A percentile compares a stretch with the other conserved stretches of the same genome.
Evolutionary conservation across 1,140 invertebrate species (phyloP).

Genomic region (Drosophila ficusphila): DNA sequence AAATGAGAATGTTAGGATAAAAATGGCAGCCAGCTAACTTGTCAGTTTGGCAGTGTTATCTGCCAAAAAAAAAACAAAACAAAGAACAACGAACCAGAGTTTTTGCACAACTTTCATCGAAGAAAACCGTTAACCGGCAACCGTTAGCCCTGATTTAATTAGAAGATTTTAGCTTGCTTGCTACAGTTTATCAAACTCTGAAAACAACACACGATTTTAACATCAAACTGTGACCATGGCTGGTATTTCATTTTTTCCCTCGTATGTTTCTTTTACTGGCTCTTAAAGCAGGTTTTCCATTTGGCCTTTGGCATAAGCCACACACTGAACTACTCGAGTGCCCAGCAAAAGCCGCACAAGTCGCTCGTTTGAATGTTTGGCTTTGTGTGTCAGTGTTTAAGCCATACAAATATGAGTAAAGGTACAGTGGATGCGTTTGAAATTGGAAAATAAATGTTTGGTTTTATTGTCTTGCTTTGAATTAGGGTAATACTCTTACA

Average conservation of each 20-base stretch:
- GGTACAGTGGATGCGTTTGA: constrained; percentile 13
- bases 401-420: constrained; percentile 40
- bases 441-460: no score
- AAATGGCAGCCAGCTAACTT: constrained; percentile 7
- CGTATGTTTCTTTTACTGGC: constrained; percentile 21
- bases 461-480: no score
- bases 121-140: constrained; percentile 9
- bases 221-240: constrained; percentile 28
- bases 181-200: constrained; percentile 26
- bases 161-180: constrained; percentile 16
- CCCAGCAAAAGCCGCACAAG: constrained; percentile 34
- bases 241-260: constrained; percentile 17
- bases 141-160: constrained; percentile 54
- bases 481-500: no score
- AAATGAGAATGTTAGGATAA: constrained; percentile 29
- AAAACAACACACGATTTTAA: constrained; percentile 30
- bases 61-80: constrained; percentile 1
- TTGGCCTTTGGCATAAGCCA: constrained; percentile 44
- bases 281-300: constrained; percentile 45
- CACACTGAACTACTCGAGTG: constrained; percentile 25
- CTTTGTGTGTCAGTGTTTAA: constrained; percentile 26
- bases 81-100: neutral
- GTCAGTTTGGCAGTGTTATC: constrained; percentile 9
- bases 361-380: constrained; percentile 14
- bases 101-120: constrained; percentile 9